Percentiles rank a stretch among this genome's conserved stretches.
These are phyloP conservation scores for Tetragnatha montana DNA, from an alignment of 2,888 invertebrate genomes.

Conservation along the genomic window DNA sequence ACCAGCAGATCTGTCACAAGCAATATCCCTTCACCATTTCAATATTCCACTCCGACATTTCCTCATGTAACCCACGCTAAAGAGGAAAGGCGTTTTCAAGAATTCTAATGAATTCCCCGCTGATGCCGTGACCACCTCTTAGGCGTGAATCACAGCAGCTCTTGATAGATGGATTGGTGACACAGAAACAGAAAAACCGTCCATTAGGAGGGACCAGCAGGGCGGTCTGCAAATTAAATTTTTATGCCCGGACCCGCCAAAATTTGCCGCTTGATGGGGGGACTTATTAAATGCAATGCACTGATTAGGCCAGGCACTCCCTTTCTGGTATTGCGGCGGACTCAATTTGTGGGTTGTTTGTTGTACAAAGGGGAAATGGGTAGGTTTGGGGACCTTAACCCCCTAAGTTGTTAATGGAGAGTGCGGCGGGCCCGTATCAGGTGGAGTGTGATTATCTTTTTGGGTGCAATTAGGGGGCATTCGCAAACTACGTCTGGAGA, in stretches of 20 bases:
- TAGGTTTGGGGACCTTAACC: too few relatives aligned
- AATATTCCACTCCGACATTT: too few relatives aligned
- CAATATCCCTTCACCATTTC: too few relatives aligned
- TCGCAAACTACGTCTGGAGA: too few relatives aligned
- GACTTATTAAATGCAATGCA: constrained; percentile 54
- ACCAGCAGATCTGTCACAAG: too few relatives aligned
- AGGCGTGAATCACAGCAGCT: constrained; percentile 62
- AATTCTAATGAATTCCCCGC: constrained; percentile 64
- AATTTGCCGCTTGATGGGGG: constrained; percentile 45
- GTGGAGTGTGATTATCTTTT: too few relatives aligned
- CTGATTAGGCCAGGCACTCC: constrained; percentile 22
- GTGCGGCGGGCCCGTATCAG: too few relatives aligned
- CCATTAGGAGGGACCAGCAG: not conserved
- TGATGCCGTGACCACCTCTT: constrained; percentile 65
- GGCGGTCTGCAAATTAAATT: constrained; percentile 57
- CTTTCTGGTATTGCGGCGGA: not conserved
- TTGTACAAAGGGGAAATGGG: too few relatives aligned
- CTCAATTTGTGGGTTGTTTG: too few relatives aligned
- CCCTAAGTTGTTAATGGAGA: too few relatives aligned
- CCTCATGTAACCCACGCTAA: too few relatives aligned
- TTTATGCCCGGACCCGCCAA: constrained; percentile 50
- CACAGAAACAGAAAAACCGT: constrained; percentile 47
- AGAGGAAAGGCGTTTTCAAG: constrained; percentile 59
- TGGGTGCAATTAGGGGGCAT: too few relatives aligned
- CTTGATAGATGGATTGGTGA: constrained; percentile 66